Evolutionary conservation across 2,797 vertebrate genomes (phyloP), one percentile per base, ranked within the genome.

Genomic region (Apogon hyalosoma): DNA sequence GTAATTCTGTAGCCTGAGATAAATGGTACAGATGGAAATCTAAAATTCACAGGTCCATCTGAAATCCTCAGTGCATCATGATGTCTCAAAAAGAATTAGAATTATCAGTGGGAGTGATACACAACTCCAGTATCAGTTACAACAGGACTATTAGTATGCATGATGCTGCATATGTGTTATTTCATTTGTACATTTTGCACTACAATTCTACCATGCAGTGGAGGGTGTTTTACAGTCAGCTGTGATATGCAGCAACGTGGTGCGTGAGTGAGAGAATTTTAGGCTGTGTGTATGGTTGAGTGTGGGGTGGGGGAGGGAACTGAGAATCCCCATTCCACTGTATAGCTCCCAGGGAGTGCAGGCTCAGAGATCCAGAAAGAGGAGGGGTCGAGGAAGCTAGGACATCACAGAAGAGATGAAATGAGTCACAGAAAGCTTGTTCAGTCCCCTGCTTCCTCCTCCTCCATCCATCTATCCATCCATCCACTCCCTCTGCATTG

Each of bases 181-280:
- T 28, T 19, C 36, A 55, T 71, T 38, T 64, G 18, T 73, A 19
- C 51, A 79, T 61, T 64, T 82, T 82, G 66, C 80, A 84, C 73
- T 53, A 59, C 43, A 48, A 39, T 52, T 76, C 64, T 15, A 78
- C 33, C 54, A 51, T 54, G 65, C 62, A 55, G 51, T 69, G 56
- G 46, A 67, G 59, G 66, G 38, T 73, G 58, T 21, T 75, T 92
- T 54, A 71, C 87, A 87, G 51, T 63, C 65, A 83, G 49, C 63
- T 84, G 85, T 84, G 86, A 84, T 54, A 88, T 88, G 75, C 66
- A 79, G 73, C 62, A 72, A 53, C 47, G 54, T 83, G 73, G 54
- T 75, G 50, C 42, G 6, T 73, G 55, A 81, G 75, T 86, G 75
- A 86, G 71, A 84, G 62, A 85, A 74, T 76, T 71, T 72, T 73